Base-by-base conservation (phyloP, 2,888 invertebrate species). In the Tridacna gigas region DNA sequence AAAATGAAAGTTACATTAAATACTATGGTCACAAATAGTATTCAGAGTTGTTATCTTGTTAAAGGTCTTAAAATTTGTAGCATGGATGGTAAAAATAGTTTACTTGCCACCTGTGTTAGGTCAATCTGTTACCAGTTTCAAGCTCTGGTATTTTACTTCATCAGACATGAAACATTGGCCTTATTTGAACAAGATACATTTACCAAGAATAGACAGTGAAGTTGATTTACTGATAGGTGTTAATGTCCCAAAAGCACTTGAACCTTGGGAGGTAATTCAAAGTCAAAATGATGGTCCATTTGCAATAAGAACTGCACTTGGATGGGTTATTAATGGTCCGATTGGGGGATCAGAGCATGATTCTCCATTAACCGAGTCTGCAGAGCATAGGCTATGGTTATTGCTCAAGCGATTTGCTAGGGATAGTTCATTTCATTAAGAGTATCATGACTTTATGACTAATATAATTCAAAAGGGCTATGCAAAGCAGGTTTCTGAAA, bases 241-340 rank as follows among this genome's bases (percentile, higher is more conserved):
- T 1, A 79, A 88, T 74, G 80, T 79, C 1, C 88, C 88, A 20
- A 87, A 77, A 74, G 81, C 83, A 9, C 79, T 85, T 79, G 85
- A 87, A 79, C 83, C 87, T 9, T 85, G 83, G 81, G 83, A 88
- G 26, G 79, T 88, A 67, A 73, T 86, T 67, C 76, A 78, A 15
- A 82, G 86, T 51, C 20, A 47, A n/a, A 60, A 67, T n/a, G 48
- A 65, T 60, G 80, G 86, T n/a, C 83, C 86, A 0, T 86, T 83
- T 65, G 83, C 83, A 18, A 22, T 63, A 11, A 63, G n/a, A n/a
- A 63, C 63, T 18, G 11, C n/a, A 9, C 11, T 63, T 63, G 63
- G 63, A 11, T 63, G 63, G 63, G 63, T 63, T 13, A 63, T 63
- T 18, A 63, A 63, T n/a, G n/a, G n/a, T n/a, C n/a, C n/a, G n/a